phyloP scores from a whole-genome alignment of 2,113 vertebrate genomes.

The Lampris megalopsis region DNA sequence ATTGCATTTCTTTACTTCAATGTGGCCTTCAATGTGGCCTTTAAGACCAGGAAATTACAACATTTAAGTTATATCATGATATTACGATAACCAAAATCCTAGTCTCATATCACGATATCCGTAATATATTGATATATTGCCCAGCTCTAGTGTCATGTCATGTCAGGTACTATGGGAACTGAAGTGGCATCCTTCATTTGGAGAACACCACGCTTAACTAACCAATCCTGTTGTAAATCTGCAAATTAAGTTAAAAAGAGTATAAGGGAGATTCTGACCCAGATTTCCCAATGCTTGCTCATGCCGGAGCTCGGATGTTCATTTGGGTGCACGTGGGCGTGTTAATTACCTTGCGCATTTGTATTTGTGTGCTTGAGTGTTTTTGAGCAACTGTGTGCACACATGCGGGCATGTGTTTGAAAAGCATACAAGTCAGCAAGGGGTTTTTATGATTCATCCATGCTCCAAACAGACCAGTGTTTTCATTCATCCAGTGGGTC shows the following conservation, averaged over 20 bases:
- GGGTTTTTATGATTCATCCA: neutral
- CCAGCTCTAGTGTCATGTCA: too few relatives aligned
- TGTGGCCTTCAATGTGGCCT: too few relatives aligned
- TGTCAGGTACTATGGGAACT: conserved; percentile 12
- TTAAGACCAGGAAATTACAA: too few relatives aligned
- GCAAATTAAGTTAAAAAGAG: conserved; percentile 30
- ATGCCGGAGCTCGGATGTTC: conserved; percentile 1
- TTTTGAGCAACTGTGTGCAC: neutral
- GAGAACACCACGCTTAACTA: conserved; percentile 22
- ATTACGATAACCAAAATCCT: too few relatives aligned
- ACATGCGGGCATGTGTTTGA: neutral
- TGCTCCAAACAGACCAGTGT: neutral
- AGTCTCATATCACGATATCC: too few relatives aligned
- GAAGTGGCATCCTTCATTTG: conserved; percentile 11
- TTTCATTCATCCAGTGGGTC: neutral
- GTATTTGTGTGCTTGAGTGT: neutral
- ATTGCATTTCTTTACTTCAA: too few relatives aligned
- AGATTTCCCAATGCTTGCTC: conserved; percentile 29
- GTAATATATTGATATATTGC: too few relatives aligned
- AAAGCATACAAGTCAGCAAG: conserved; percentile 7
- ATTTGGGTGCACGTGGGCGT: too few relatives aligned
- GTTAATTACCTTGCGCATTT: neutral
- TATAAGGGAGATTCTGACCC: conserved; percentile 26
- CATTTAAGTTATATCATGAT: too few relatives aligned
- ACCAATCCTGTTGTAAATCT: conserved; percentile 41